These are phyloP conservation scores for Cepaea hortensis DNA, from an alignment of 2,888 invertebrate genomes.

Conservation along the genomic window DNA sequence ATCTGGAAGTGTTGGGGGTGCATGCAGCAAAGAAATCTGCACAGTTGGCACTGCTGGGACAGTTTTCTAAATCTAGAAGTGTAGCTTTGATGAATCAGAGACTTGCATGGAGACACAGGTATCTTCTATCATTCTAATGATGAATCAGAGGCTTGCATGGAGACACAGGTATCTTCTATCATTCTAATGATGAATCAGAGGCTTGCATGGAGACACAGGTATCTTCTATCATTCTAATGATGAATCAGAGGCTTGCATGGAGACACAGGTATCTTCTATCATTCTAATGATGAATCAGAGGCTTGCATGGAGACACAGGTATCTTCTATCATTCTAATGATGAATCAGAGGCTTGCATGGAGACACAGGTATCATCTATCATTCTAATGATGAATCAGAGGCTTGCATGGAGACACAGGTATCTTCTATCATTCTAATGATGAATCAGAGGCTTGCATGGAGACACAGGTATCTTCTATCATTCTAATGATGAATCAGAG, in stretches of 20 bases:
- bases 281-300: no score
- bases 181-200: slow-evolving; percentile 61
- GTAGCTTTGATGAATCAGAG: slow-evolving; percentile 70
- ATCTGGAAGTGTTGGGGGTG: slow-evolving; percentile 64
- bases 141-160: slow-evolving; percentile 55
- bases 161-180: no score
- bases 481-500: no score
- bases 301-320: slow-evolving; percentile 47
- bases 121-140: slow-evolving; percentile 32
- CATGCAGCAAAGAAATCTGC: slow-evolving; percentile 67
- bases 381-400: no score
- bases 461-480: no score
- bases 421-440: no score
- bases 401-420: slow-evolving; percentile 47
- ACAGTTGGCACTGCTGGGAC: slow-evolving; percentile 65
- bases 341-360: slow-evolving; percentile 55
- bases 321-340: no score
- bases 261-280: no score
- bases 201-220: slow-evolving; percentile 67
- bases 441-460: slow-evolving; percentile 55
- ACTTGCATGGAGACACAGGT: slow-evolving; percentile 68
- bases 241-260: slow-evolving; percentile 55
- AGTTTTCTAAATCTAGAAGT: slow-evolving; percentile 66
- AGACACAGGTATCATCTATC: no score
- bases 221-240: no score